Evolutionary conservation across 2,888 invertebrate species (phyloP).

Genomic region (Ormia ochracea): DNA sequence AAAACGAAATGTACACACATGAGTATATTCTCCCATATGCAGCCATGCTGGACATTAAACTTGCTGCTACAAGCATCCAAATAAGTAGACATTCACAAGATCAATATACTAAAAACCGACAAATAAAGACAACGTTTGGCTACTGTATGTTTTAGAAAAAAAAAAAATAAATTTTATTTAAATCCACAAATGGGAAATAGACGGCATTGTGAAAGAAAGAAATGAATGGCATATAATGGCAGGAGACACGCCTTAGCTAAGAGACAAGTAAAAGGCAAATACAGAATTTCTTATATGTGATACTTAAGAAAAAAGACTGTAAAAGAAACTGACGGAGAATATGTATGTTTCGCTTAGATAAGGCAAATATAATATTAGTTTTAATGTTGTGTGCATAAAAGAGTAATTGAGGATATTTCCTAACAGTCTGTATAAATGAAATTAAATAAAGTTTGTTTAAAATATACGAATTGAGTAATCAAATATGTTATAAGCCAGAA

Average conservation of each 20-base stretch:
- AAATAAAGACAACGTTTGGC: background rate
- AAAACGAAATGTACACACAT: background rate
- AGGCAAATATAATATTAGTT: background rate
- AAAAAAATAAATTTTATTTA: background rate
- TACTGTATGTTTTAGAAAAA: background rate
- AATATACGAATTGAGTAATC: background rate
- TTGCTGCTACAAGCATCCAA: background rate
- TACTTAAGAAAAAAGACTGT: background rate
- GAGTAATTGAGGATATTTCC: background rate
- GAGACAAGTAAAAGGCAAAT: background rate
- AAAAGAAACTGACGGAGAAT: background rate
- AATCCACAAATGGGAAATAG: constrained; percentile 11
- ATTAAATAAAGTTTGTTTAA: background rate
- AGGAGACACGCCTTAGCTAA: constrained; percentile 28
- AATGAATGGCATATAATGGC: background rate
- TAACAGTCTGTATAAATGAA: background rate
- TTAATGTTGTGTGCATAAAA: background rate
- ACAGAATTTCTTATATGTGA: background rate
- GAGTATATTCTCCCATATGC: too few species aligned
- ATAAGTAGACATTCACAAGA: constrained; percentile 28
- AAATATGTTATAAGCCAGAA: background rate
- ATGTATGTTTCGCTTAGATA: background rate
- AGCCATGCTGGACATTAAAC: background rate
- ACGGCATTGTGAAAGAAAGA: background rate
- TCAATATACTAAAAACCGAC: constrained; percentile 25